These are phyloP conservation scores for Myotis vivesi DNA, from an alignment of 2,797 vertebrate genomes.

Conservation along the genomic window DNA sequence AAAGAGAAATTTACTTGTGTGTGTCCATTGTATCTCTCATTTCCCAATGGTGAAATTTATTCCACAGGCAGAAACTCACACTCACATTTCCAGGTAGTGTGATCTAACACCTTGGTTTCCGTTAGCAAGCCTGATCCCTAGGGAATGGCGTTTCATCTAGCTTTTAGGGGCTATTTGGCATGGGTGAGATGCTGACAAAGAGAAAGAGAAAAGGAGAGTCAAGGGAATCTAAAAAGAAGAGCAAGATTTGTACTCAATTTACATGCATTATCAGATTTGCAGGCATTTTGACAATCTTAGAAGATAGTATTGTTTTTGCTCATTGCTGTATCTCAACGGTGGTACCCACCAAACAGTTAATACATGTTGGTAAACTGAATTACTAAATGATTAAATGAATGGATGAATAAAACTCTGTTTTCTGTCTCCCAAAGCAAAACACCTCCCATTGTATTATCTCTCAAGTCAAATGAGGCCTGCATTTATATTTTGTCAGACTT, in stretches of 20 bases:
- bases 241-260: not conserved
- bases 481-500: not conserved
- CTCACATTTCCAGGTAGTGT: not conserved
- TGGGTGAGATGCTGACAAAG: not conserved
- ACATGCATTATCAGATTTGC: not conserved
- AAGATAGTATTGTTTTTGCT: not conserved
- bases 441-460: not conserved
- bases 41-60: not conserved
- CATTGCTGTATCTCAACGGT: not conserved
- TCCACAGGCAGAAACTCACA: not conserved
- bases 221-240: not conserved
- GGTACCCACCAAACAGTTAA: not conserved
- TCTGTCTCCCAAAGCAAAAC: not conserved
- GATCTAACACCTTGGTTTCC: not conserved
- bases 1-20: not conserved
- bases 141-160: not conserved
- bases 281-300: not conserved
- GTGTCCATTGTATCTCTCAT: not conserved
- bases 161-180: not conserved
- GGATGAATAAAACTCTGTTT: not conserved
- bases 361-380: not conserved
- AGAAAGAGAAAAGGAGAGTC: not conserved
- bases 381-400: not conserved
- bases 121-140: not conserved
- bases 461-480: not conserved